Conservation (phyloP, 2,888 invertebrate species). For the Hymenopus coronatus region DNA sequence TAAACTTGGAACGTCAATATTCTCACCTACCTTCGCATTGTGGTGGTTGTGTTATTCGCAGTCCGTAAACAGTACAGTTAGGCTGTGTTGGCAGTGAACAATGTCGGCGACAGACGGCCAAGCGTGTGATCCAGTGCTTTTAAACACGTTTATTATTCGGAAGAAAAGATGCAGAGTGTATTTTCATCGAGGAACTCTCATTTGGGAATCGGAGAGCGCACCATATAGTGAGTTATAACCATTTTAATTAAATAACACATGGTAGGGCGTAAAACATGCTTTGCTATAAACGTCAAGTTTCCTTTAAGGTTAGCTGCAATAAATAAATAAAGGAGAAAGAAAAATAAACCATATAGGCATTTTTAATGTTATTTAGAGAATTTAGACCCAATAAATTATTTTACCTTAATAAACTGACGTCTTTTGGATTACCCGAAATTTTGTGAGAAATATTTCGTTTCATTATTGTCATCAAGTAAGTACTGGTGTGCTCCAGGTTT, state of each 20-base stretch:
- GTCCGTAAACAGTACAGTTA: neutral
- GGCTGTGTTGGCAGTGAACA: neutral
- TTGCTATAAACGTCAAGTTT: neutral
- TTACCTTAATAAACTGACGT: neutral
- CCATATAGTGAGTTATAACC: slow-evolving; percentile 51
- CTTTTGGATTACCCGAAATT: neutral
- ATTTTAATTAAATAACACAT: neutral
- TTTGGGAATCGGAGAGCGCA: slow-evolving; percentile 61
- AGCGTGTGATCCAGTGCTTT: slow-evolving; percentile 42
- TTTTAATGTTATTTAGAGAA: too few species aligned
- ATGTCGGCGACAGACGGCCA: slow-evolving; percentile 10
- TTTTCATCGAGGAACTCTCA: slow-evolving; percentile 59
- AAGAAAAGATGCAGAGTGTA: slow-evolving; percentile 62
- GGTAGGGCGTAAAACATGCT: neutral
- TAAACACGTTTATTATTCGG: slow-evolving; percentile 59
- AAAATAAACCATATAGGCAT: too few species aligned
- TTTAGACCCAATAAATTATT: neutral
- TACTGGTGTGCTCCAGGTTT: neutral
- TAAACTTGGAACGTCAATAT: neutral
- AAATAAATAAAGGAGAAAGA: neutral
- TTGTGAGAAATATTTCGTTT: neutral
- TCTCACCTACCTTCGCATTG: neutral
- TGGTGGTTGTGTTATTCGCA: neutral
- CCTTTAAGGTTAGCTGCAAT: neutral
- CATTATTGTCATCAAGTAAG: neutral